These are phyloP conservation scores for Monopis laevigella DNA, from an alignment of 2,888 invertebrate species.

Conservation along the genomic window DNA sequence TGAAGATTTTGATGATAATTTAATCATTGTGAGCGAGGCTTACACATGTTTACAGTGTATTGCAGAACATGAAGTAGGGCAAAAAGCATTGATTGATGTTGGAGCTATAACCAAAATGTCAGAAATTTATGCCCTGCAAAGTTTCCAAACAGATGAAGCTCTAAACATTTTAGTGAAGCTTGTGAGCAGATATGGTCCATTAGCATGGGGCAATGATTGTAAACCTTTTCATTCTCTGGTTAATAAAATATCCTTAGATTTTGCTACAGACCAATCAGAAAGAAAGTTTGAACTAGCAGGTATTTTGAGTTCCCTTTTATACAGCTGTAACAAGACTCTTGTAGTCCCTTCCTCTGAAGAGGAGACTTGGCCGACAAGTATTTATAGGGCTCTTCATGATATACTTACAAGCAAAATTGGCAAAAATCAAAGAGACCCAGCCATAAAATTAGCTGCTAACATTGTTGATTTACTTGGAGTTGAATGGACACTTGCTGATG, in stretches of 20 bases:
- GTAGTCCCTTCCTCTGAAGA: constrained; percentile 71
- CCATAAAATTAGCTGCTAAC: constrained; percentile 82
- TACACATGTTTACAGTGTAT: constrained; percentile 85
- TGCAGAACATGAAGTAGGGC: constrained; percentile 80
- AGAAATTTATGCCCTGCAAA: constrained; percentile 86
- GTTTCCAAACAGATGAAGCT: constrained; percentile 90
- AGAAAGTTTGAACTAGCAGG: constrained; percentile 89
- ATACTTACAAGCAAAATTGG: constrained; percentile 88
- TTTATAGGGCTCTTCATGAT: constrained; percentile 84
- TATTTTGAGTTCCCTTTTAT: constrained; percentile 78
- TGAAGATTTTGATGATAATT: constrained; percentile 84
- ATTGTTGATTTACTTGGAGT: constrained; percentile 84
- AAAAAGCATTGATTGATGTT: constrained; percentile 79
- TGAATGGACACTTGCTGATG: constrained; percentile 84
- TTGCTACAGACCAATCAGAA: constrained; percentile 88
- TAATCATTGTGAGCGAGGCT: constrained; percentile 87
- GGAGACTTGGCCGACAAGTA: constrained; percentile 83
- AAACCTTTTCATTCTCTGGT: constrained; percentile 84
- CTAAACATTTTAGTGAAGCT: constrained; percentile 81
- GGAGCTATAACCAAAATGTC: constrained; percentile 85
- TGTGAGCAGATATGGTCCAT: constrained; percentile 75
- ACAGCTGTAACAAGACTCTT: constrained; percentile 75
- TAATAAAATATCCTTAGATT: constrained; percentile 85
- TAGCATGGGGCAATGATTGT: constrained; percentile 81
- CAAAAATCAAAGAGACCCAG: constrained; percentile 89